Conservation (phyloP, 2,797 vertebrate genomes). For the Phaenicophaeus curvirostris region DNA sequence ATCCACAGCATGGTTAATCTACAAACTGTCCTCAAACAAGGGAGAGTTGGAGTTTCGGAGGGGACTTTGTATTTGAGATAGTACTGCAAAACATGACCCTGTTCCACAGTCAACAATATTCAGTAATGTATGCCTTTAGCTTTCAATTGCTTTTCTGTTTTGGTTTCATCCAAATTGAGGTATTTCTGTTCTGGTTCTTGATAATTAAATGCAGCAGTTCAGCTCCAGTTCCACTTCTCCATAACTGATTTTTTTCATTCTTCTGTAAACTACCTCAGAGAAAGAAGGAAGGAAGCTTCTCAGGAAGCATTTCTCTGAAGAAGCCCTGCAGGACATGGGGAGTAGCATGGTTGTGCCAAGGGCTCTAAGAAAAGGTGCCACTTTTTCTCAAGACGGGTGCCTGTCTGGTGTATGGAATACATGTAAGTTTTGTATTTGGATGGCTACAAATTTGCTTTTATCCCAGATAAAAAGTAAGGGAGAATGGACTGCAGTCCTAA, state of each 20-base stretch:
- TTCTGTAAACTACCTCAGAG: background rate
- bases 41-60: background rate
- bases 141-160: background rate
- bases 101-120: background rate
- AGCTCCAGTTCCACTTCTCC: background rate
- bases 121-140: background rate
- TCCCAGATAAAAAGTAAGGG: no score
- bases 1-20: slow-evolving; percentile 36
- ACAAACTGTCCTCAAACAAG: slow-evolving; percentile 58
- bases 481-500: no score
- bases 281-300: background rate
- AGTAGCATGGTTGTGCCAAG: no score
- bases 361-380: no score
- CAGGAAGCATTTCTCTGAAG: background rate
- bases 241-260: background rate
- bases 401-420: no score
- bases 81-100: background rate
- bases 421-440: no score
- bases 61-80: slow-evolving; percentile 59
- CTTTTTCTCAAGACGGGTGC: no score
- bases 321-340: no score
- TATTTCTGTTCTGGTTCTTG: background rate
- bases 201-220: background rate
- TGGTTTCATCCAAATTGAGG: background rate
- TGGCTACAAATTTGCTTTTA: no score